Base-by-base conservation (phyloP, 2,888 invertebrate genomes). In the Diadromus collaris region DNA sequence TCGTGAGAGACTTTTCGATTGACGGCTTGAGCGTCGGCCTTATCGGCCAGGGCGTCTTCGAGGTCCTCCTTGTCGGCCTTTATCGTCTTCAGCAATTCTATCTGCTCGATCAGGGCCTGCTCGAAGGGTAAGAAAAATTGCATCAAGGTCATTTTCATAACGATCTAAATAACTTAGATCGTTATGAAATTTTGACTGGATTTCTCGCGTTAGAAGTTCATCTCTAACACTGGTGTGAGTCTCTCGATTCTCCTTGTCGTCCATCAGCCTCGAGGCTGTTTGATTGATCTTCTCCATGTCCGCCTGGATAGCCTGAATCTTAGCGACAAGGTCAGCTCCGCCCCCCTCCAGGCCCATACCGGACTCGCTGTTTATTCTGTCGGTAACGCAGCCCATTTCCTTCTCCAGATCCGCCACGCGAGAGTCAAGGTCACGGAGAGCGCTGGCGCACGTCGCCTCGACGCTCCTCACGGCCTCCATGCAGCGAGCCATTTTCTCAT, bases 31-130 rank as follows among this genome's bases (percentile, higher is more conserved):
- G 94, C 92, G 87, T 96, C 95, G 0, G 95, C 96, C 89, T 96
- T 96, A 73, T 95, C 95, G 0, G 95, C 95, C 83, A 96, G 91
- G 2, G 95, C 93, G 78, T 95, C 95, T 75, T 94, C 94, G 83
- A 96, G 92, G 83, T 95, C 95, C 83, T 94, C 94, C 79, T 94
- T 94, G 83, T 95, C 95, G 5, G 95, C 93, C 89, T 96, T 96
- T 0, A 94, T 91, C 0, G 92, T 92, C 85, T 94, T 94, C 80
- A 96, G 86, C 16, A 94, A 84, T 84, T 95, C 94, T 61, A 95
- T 92, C 91, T 95, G 94, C 88, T 95, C 94, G 71, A 93, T 86
- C 60, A 95, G 88, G 10, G 92, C 91, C 94, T 94, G n/a, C 16
- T 75, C 19, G 24, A 41, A 16, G 21, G 19, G 24, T 24, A 24